Percentiles rank a stretch among this genome's conserved stretches.
These are phyloP conservation scores for Temnothorax longispinosus DNA, from an alignment of 1,140 invertebrate species.

Conservation along the genomic window DNA sequence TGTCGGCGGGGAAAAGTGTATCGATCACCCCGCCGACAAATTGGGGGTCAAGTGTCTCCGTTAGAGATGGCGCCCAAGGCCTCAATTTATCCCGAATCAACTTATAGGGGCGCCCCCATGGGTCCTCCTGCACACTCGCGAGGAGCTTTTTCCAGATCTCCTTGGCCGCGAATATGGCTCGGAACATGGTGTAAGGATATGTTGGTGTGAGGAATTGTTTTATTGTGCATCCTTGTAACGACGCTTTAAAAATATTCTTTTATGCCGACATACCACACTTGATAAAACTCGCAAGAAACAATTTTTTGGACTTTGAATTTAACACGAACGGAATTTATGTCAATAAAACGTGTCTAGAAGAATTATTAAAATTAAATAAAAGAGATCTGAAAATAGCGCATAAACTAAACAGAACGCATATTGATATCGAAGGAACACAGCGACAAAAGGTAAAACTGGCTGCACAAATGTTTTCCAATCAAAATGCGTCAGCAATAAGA, in stretches of 20 bases:
- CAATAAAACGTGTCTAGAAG: not conserved
- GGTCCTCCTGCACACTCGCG: too few species aligned
- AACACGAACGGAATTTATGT: not conserved
- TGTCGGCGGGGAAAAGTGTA: too few species aligned
- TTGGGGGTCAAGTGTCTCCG: too few species aligned
- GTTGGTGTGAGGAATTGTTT: too few species aligned
- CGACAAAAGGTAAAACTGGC: slow-evolving; percentile 12
- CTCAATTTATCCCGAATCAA: too few species aligned
- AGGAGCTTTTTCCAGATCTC: too few species aligned
- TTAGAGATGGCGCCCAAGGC: too few species aligned
- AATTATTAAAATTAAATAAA: not conserved
- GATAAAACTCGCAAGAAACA: not conserved
- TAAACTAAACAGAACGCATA: not conserved
- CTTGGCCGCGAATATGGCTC: too few species aligned
- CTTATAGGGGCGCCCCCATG: too few species aligned
- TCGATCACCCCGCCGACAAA: too few species aligned
- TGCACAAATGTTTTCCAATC: not conserved
- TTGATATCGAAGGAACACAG: not conserved
- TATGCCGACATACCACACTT: not conserved
- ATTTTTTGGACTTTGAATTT: not conserved
- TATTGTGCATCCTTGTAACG: slow-evolving; percentile 1
- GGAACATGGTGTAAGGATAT: too few species aligned
- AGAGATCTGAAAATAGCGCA: not conserved
- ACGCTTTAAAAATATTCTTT: not conserved
- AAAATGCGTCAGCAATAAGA: not conserved